phyloP scores from a whole-genome alignment of 2,797 vertebrate species.

The Diceros bicornis region DNA sequence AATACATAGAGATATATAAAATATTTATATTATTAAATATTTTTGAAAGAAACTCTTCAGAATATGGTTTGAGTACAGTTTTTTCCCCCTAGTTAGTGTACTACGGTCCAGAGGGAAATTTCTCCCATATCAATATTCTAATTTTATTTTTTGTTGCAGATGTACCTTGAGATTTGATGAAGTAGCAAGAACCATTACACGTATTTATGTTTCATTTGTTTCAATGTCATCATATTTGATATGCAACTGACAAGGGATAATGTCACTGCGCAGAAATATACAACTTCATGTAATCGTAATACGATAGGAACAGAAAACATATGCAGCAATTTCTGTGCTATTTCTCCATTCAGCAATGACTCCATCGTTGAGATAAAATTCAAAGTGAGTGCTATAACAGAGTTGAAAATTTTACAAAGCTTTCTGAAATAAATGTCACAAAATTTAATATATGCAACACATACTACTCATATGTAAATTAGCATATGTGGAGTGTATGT shows the following conservation, averaged over 20 bases:
- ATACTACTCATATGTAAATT: slow-evolving; percentile 69
- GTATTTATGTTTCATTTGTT: slow-evolving; percentile 73
- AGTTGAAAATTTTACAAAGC: slow-evolving; percentile 76
- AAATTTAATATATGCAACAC: slow-evolving; percentile 69
- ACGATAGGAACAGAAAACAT: neutral
- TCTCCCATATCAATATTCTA: slow-evolving; percentile 45
- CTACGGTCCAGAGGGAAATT: neutral
- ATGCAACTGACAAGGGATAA: slow-evolving; percentile 60
- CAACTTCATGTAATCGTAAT: slow-evolving; percentile 62
- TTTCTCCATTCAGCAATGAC: slow-evolving; percentile 57
- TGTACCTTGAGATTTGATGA: slow-evolving; percentile 62
- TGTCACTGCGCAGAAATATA: slow-evolving; percentile 66
- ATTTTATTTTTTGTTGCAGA: slow-evolving; percentile 48
- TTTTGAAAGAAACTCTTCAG: slow-evolving; percentile 36
- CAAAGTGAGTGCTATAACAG: slow-evolving; percentile 50
- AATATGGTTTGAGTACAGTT: neutral
- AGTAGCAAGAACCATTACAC: slow-evolving; percentile 33
- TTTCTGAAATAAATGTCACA: slow-evolving; percentile 78
- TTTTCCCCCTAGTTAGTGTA: neutral
- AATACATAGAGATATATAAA: neutral
- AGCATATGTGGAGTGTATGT: slow-evolving; percentile 47
- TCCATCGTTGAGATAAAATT: slow-evolving; percentile 74
- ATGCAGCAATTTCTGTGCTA: neutral
- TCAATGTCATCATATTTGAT: slow-evolving; percentile 54
- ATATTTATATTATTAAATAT: neutral